phyloP scores from a whole-genome alignment of 2,888 invertebrate species.

The Spatulosminthurus flaviceps region DNA sequence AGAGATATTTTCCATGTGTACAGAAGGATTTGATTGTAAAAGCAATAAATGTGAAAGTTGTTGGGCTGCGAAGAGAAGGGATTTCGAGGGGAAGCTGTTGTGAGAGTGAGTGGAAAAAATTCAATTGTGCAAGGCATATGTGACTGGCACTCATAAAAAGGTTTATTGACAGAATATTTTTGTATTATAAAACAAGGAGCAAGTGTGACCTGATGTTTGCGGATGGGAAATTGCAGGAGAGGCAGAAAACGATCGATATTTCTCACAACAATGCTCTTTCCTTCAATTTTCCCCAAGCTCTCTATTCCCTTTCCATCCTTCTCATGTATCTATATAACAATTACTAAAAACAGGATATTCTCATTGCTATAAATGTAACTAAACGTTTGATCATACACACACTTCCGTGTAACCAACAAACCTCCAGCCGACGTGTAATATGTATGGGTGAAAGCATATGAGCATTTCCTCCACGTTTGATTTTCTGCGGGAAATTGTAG shows the following conservation, averaged over 20 bases:
- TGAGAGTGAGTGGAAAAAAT: background rate
- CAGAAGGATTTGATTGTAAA: too few relatives aligned
- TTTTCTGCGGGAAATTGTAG: too few relatives aligned
- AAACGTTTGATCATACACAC: too few relatives aligned
- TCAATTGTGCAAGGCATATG: background rate
- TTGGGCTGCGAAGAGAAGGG: background rate
- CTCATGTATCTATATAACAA: background rate
- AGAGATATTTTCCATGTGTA: too few relatives aligned
- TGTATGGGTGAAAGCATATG: too few relatives aligned
- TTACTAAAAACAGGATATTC: too few relatives aligned
- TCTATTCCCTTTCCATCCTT: background rate
- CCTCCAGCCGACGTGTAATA: too few relatives aligned
- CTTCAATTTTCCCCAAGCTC: background rate
- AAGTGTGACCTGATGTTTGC: slow-evolving; percentile 1
- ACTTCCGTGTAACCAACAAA: too few relatives aligned
- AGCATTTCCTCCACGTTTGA: too few relatives aligned
- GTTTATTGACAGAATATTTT: background rate
- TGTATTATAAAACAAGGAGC: background rate
- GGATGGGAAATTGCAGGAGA: background rate
- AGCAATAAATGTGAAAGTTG: too few relatives aligned
- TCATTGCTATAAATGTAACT: too few relatives aligned
- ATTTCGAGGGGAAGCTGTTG: background rate
- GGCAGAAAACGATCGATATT: background rate
- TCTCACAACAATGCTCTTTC: background rate
- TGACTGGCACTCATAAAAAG: background rate